phyloP scores from a whole-genome alignment of 2,797 vertebrate species.

The Typhlichthys eigenmanni region DNA sequence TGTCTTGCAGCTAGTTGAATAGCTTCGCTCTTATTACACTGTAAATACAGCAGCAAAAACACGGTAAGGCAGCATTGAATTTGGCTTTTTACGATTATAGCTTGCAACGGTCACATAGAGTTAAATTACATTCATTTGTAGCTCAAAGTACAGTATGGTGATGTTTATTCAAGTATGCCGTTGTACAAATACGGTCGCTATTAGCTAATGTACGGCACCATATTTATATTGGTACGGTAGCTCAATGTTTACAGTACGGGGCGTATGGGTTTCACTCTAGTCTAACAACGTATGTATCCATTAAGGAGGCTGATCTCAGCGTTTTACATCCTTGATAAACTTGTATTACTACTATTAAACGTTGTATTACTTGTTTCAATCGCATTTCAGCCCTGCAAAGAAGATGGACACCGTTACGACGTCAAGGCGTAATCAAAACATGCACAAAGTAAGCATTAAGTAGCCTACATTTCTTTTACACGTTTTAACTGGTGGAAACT shows the following conservation, averaged over 20 bases:
- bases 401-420: constrained; percentile 54
- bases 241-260: too few species aligned
- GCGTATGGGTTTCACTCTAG: too few species aligned
- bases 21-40: background rate
- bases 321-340: background rate
- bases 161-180: too few species aligned
- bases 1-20: background rate
- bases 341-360: too few species aligned
- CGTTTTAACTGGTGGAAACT: background rate
- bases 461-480: too few species aligned
- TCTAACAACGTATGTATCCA: too few species aligned
- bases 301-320: background rate
- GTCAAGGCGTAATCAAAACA: constrained; percentile 31
- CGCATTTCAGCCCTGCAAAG: constrained; percentile 2
- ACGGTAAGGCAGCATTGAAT: constrained; percentile 18
- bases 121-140: too few species aligned
- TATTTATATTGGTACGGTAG: too few species aligned
- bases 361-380: background rate
- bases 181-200: too few species aligned
- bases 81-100: background rate
- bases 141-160: too few species aligned
- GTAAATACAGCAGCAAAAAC: rapidly evolving
- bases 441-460: constrained; percentile 47
- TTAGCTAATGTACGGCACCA: too few species aligned
- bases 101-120: background rate